phyloP scores from a whole-genome alignment of 2,888 invertebrate species.

The Neoaliturus tenellus region DNA sequence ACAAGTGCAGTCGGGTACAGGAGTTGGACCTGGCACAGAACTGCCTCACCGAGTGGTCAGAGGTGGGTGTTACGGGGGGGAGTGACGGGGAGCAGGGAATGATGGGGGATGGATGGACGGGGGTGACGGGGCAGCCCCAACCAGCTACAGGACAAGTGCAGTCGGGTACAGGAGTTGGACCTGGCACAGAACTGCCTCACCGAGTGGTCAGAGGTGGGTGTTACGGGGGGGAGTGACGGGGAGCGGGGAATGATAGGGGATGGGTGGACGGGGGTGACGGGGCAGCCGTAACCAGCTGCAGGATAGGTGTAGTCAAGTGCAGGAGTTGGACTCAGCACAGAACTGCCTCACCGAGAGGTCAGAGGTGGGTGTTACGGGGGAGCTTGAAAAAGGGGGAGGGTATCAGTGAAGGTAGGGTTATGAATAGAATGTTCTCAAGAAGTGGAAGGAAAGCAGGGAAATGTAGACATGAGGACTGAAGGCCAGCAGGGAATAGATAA shows the following conservation, averaged over 20 bases:
- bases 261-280: too few relatives aligned
- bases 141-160: constrained; percentile 87
- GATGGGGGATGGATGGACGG: too few relatives aligned
- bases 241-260: too few relatives aligned
- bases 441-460: too few relatives aligned
- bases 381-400: too few relatives aligned
- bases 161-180: constrained; percentile 95
- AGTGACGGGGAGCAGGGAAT: too few relatives aligned
- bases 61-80: constrained; percentile 77
- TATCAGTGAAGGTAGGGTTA: too few relatives aligned
- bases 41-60: constrained; percentile 91
- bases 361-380: constrained; percentile 79
- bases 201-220: constrained; percentile 89
- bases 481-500: too few relatives aligned
- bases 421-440: too few relatives aligned
- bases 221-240: too few relatives aligned
- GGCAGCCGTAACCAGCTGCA: constrained; percentile 88
- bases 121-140: constrained; percentile 89
- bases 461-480: too few relatives aligned
- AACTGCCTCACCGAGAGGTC: constrained; percentile 93
- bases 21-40: constrained; percentile 97
- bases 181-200: constrained; percentile 94
- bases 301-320: constrained; percentile 90
- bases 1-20: constrained; percentile 92
- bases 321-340: constrained; percentile 95